Evolutionary conservation across 2,888 invertebrate species (phyloP), one percentile per base, ranked within the genome.

Genomic region (Orthonevra nobilis): DNA sequence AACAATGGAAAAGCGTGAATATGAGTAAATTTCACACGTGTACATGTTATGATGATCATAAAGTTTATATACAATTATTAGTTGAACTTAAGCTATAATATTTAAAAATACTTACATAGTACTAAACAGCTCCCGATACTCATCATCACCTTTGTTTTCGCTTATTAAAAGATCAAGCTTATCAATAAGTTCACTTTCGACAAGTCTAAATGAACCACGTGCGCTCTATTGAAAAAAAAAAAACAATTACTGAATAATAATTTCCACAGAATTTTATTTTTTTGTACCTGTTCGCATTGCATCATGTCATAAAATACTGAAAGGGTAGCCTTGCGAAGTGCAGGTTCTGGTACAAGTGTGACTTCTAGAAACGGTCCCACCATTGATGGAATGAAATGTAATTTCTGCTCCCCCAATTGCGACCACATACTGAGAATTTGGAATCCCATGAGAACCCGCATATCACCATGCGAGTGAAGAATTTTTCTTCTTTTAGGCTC

Each of bases 271-370:
- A n/a, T n/a, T n/a, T n/a, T n/a, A n/a, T n/a, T n/a, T n/a, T n/a
- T n/a, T n/a, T n/a, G n/a, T 58, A 87, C 85, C 91, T 90, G 94
- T 85, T 98, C 97, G 84, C 96, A 96, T 82, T 97, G 96, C 95
- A 98, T 97, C 92, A 98, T 95, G 83, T 97, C 96, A 84, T 96
- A 97, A 84, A 98, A 95, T 40, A 98, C 96, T 4, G 96, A 96
- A 7, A 98, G 89, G 0, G 97, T 97, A 0, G 96, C 96, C 83
- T 96, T 94, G 0, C 98, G 91, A 4, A 98, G 88, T 82, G 95
- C 94, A 30, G 92, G 92, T 85, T 97, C 96, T 0, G 95, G 95
- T 3, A 98, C 96, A 26, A 98, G 90, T 0, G 97, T 97, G 2
- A 98, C 96, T 89, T 97, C 96, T 36, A 98, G 90, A 83, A 98